Evolutionary conservation across 2,113 vertebrate species (phyloP).

Genomic region (Glareola pratincola): DNA sequence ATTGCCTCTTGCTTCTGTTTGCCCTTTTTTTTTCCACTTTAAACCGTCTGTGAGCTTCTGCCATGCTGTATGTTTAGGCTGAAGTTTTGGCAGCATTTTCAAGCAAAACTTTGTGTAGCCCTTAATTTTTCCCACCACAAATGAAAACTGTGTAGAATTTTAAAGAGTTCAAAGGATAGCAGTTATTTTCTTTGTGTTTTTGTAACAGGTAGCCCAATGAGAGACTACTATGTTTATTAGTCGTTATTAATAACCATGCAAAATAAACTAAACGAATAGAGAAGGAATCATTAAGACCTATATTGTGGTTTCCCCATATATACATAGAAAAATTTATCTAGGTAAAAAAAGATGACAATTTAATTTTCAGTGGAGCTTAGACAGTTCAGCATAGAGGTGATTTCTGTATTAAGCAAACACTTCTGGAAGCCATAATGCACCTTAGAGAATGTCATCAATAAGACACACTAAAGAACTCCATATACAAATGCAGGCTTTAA

Average conservation of each 20-base stretch:
- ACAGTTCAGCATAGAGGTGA: neutral
- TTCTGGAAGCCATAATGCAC: neutral
- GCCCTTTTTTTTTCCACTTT: neutral
- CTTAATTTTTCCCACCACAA: neutral
- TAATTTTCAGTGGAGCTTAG: neutral
- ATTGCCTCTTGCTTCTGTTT: neutral
- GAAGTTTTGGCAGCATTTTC: neutral
- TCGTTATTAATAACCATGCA: neutral
- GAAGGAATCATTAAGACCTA: neutral
- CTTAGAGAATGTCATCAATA: neutral
- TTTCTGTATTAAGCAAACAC: neutral
- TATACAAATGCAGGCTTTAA: neutral
- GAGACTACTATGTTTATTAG: neutral
- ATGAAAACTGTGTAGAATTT: neutral
- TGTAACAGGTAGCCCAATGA: neutral
- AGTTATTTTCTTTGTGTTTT: neutral
- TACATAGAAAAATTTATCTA: neutral
- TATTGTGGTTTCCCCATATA: neutral
- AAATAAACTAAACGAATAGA: neutral
- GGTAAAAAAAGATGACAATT: neutral
- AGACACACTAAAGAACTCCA: neutral
- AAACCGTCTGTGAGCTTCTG: neutral
- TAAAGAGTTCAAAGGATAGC: neutral
- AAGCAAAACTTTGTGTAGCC: neutral
- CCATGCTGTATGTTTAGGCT: neutral